Base-by-base conservation (phyloP, 2,888 invertebrate species). In the Scrobipalpa atriplicella region DNA sequence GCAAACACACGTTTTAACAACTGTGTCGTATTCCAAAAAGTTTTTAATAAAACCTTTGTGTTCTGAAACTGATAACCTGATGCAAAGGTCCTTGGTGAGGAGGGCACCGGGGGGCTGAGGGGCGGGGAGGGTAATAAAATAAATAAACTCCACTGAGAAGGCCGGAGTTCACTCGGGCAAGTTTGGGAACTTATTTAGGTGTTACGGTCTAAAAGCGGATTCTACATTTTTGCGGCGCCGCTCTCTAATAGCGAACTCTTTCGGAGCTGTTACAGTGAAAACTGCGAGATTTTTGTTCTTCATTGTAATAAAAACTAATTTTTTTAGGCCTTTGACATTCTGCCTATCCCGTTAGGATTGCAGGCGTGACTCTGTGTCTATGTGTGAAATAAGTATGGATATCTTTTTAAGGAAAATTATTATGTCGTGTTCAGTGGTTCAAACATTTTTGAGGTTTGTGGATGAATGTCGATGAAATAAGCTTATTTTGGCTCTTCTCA, bases 81-180 rank as follows among this genome's bases (percentile, higher is more conserved):
- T 47, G n/a, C 47, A 47, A 16, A 69, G 68, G 67, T 67, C 65
- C 29, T 47, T 36, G 21, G 29, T 51, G 10, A 13, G 43, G 43
- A n/a, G 36, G 21, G 11, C 10, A 13, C 18, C 10, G 52, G 54
- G n/a, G 38, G 54, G 38, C 16, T 38, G 43, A 11, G 43, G 13
- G 10, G 18, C 21, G 64, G 54, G 72, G 74, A 70, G 71, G 72
- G 71, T 64, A 43, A 43, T 13, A 70, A 71, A 76, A 75, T 75
- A 78, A 77, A 78, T 78, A 78, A 75, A 77, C 72, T 77, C 68
- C 64, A 69, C 69, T 71, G 69, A 73, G 73, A 71, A 72, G 71
- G 66, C 58, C 71, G 60, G 58, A 66, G 72, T 67, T 69, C 66
- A 64, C 62, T 29, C 21, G 47, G 43, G 65, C n/a, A 71, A 71